Percentiles rank a stretch among this genome's conserved stretches.
phyloP scores from a whole-genome alignment of 2,888 invertebrate genomes.

The Hemithea aestivaria region DNA sequence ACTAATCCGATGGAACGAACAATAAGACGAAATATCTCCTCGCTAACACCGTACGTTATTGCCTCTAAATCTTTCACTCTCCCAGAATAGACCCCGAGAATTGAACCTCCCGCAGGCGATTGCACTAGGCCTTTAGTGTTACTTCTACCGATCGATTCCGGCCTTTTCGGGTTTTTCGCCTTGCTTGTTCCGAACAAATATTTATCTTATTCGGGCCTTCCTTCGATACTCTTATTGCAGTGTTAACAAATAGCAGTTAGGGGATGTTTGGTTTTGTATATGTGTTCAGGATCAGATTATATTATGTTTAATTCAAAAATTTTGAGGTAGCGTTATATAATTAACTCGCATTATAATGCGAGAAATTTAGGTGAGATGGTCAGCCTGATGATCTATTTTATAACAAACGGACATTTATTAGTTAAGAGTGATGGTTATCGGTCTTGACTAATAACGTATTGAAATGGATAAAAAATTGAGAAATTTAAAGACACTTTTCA shows the following conservation, averaged over 20 bases:
- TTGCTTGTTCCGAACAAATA: conserved; percentile 54
- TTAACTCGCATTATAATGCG: too few species aligned
- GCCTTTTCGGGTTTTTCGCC: conserved; percentile 41
- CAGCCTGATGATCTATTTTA: too few species aligned
- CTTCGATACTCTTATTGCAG: conserved; percentile 61
- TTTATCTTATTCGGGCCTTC: conserved; percentile 52
- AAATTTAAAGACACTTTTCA: too few species aligned
- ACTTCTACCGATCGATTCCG: conserved; percentile 50
- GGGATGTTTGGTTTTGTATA: conserved; percentile 36
- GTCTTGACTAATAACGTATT: too few species aligned
- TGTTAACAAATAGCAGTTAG: conserved; percentile 54
- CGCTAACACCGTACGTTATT: conserved; percentile 68
- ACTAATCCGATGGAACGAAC: conserved; percentile 71
- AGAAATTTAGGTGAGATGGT: too few species aligned
- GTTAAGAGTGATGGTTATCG: too few species aligned
- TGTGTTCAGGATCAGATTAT: conserved; percentile 31
- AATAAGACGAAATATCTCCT: conserved; percentile 62
- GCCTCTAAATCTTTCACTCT: conserved; percentile 72
- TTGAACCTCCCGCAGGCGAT: conserved; percentile 44
- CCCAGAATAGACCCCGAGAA: conserved; percentile 17
- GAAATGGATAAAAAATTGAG: too few species aligned
- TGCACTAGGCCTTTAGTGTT: conserved; percentile 61
- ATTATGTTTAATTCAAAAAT: conserved; percentile 15
- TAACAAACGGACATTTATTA: too few species aligned
- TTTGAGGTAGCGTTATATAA: too few species aligned